Evolutionary conservation across 2,113 vertebrate species (phyloP).

Genomic region (Eidolon helvum): DNA sequence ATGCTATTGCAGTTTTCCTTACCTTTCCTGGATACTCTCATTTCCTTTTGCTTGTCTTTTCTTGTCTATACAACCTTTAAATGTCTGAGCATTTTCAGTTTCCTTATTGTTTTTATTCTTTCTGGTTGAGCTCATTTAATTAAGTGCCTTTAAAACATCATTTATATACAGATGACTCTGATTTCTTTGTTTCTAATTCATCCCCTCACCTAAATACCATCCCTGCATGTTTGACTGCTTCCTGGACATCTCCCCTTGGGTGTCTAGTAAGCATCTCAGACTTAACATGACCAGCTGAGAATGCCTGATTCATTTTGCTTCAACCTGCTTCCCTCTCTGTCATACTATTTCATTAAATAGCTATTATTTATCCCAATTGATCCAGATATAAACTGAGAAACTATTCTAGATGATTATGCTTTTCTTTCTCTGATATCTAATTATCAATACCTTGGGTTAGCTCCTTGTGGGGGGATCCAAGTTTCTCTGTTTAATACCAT

Average conservation of each 20-base stretch:
- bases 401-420: not conserved
- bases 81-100: not conserved
- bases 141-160: not conserved
- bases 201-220: not conserved
- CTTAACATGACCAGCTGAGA: not conserved
- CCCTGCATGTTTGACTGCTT: not conserved
- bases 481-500: not conserved
- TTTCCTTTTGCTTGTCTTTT: not conserved
- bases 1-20: not conserved
- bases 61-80: not conserved
- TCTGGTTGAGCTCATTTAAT: not conserved
- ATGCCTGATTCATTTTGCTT: not conserved
- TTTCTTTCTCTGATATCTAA: not conserved
- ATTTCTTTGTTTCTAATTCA: not conserved
- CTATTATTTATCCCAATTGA: not conserved
- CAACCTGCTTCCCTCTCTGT: not conserved
- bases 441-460: not conserved
- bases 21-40: fast-evolving
- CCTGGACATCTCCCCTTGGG: not conserved
- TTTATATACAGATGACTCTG: not conserved
- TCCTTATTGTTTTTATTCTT: not conserved
- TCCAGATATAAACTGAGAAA: not conserved
- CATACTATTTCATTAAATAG: not conserved
- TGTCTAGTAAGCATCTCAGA: not conserved
- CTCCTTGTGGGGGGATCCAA: not conserved